phyloP scores from a whole-genome alignment of 1,140 invertebrate genomes.

The Helicoverpa zea region DNA sequence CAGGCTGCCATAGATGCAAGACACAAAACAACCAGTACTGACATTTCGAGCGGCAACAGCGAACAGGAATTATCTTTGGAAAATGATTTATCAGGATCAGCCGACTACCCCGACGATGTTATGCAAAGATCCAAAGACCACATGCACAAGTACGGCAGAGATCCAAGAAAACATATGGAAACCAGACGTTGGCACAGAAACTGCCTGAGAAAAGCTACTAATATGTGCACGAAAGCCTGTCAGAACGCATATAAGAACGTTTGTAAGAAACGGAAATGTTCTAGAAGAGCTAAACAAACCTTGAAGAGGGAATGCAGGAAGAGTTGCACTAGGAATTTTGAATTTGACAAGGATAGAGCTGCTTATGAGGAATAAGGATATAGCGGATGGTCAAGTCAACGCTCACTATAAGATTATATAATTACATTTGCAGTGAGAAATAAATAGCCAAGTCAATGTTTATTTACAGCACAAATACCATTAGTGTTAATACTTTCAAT shows the following conservation, averaged over 20 bases:
- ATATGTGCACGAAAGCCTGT: slow-evolving; percentile 23
- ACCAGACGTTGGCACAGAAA: neutral
- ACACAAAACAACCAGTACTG: neutral
- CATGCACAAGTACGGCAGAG: no score
- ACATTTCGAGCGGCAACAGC: neutral
- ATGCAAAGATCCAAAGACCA: neutral
- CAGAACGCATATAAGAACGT: neutral
- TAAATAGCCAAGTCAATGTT: no score
- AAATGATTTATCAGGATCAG: no score
- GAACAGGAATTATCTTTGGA: neutral
- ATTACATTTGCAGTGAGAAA: no score
- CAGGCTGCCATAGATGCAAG: slow-evolving; percentile 1
- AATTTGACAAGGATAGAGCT: neutral
- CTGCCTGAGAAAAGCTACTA: slow-evolving; percentile 11
- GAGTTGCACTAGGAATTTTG: slow-evolving; percentile 4
- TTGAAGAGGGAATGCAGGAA: slow-evolving; percentile 34
- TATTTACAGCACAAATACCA: no score
- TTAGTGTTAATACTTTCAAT: neutral
- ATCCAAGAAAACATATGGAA: neutral
- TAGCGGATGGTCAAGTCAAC: no score
- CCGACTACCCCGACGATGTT: neutral
- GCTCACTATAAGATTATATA: no score
- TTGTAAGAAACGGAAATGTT: slow-evolving; percentile 19
- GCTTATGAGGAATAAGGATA: neutral
- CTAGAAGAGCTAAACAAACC: neutral